Base-by-base conservation (phyloP, 2,113 vertebrate species). In the Lepus americanus region DNA sequence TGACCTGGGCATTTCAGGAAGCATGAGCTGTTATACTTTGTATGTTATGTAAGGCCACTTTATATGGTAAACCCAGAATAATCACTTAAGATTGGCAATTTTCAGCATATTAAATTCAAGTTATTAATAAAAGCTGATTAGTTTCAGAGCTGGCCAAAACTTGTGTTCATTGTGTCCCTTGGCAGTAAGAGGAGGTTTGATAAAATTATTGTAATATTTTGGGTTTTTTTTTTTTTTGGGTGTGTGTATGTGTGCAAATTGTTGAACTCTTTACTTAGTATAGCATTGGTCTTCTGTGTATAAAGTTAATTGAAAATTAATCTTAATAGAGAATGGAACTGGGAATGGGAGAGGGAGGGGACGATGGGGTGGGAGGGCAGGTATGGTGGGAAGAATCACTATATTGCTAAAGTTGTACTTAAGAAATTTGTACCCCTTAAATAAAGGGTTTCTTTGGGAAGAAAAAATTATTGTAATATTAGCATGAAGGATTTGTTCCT, bases 61-160 rank as follows among this genome's bases (percentile, higher is more conserved):
- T 94, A 86, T 74, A 89, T 89, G 79, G 59, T 89, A 92, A 93
- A 79, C 66, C 44, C 31, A 87, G 83, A 92, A 79, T 89, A 92
- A 96, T 95, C 49, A 84, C 89, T 95, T 94, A 79, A 82, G 90
- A 79, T 87, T 84, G 63, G n/a, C 55, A 84, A 3, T 89, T 95
- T 53, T 85, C 7, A 9, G 22, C 51, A 55, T 86, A 63, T 89
- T 95, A 91, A 92, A 80, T 96, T 95, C 61, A 72, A 76, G 36
- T 84, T 86, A 83, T 61, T 89, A 86, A 39, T 90, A 79, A 95
- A 85, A 88, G 81, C 81, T 23, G 31, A 74, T 79, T 92, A 27
- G 17, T 67, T 94, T 89, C 53, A 78, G 76, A 95, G 27, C 80
- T 93, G 55, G 67, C 64, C 72, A 85, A 44, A 81, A 25, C 51